Conservation (phyloP, 30 jellyfish, hydroid and myxozoan genomes). For the Cassiopea andromeda region DNA sequence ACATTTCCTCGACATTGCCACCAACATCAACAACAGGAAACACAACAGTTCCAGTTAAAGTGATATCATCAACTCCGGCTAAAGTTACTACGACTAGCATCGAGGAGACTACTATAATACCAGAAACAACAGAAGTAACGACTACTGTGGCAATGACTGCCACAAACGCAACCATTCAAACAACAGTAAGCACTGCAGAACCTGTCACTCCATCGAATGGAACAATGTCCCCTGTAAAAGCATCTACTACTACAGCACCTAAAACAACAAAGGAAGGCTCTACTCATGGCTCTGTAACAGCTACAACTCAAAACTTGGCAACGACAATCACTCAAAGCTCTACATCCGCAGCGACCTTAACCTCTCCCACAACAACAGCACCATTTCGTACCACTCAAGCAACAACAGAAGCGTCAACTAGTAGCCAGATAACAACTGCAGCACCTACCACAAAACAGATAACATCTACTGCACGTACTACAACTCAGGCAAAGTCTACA, state of each 20-base stretch:
- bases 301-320: neutral
- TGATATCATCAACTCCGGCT: conserved; percentile 50
- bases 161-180: conserved; percentile 52
- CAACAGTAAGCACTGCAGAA: conserved; percentile 64
- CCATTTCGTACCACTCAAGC: conserved; percentile 24
- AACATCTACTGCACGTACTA: conserved; percentile 17
- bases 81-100: conserved; percentile 65
- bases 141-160: conserved; percentile 70
- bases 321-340: conserved; percentile 17
- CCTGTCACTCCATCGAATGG: conserved; percentile 50
- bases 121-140: conserved; percentile 65
- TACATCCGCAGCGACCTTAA: conserved; percentile 28
- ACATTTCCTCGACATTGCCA: conserved; percentile 13
- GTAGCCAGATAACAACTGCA: conserved; percentile 24
- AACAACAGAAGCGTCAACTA: conserved; percentile 14
- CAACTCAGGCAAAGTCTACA: conserved; percentile 37
- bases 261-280: conserved; percentile 28
- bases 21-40: conserved; percentile 37
- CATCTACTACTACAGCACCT: conserved; percentile 31
- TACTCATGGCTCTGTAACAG: neutral
- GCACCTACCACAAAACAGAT: conserved; percentile 39
- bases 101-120: conserved; percentile 48
- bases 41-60: conserved; percentile 46
- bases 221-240: conserved; percentile 27
- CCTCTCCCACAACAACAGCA: conserved; percentile 17